A percentile compares a stretch with the other conserved stretches of the same genome.
Conservation (phyloP, 2,113 vertebrate species). For the Empidonax traillii region DNA sequence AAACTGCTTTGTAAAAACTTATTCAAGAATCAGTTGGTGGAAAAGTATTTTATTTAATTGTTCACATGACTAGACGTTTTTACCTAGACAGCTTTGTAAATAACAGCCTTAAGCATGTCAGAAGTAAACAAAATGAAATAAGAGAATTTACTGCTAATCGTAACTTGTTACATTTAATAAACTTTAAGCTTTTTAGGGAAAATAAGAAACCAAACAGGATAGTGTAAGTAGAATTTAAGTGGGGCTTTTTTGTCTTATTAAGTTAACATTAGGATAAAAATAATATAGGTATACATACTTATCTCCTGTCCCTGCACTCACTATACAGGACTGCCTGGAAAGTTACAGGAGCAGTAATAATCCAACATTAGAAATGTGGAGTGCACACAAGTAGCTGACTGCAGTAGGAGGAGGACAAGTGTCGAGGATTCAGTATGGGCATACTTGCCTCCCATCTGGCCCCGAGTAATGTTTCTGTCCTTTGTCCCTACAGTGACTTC, state of each 20-base stretch:
- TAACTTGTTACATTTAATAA: not conserved
- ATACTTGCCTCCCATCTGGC: fast-evolving
- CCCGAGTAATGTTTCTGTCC: fast-evolving
- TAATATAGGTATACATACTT: fast-evolving
- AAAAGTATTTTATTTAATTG: not conserved
- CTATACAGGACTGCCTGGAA: not conserved
- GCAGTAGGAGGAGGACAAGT: not conserved
- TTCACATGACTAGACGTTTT: not conserved
- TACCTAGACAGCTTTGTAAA: not conserved
- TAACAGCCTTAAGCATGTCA: not conserved
- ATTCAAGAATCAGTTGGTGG: not conserved
- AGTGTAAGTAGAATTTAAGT: not conserved
- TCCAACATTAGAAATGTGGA: fast-evolving
- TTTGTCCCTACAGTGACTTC: not conserved
- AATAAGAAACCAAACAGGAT: not conserved
- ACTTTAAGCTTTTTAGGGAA: fast-evolving
- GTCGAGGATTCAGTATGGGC: not conserved
- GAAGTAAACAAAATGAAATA: not conserved
- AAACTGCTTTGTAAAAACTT: not conserved
- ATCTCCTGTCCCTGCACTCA: not conserved
- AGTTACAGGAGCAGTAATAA: not conserved
- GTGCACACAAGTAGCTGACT: not conserved
- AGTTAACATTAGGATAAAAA: not conserved
- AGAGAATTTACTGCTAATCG: not conserved
- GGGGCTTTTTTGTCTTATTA: not conserved